phyloP scores from a whole-genome alignment of 2,888 invertebrate species.

The Platycheirus rosarum region DNA sequence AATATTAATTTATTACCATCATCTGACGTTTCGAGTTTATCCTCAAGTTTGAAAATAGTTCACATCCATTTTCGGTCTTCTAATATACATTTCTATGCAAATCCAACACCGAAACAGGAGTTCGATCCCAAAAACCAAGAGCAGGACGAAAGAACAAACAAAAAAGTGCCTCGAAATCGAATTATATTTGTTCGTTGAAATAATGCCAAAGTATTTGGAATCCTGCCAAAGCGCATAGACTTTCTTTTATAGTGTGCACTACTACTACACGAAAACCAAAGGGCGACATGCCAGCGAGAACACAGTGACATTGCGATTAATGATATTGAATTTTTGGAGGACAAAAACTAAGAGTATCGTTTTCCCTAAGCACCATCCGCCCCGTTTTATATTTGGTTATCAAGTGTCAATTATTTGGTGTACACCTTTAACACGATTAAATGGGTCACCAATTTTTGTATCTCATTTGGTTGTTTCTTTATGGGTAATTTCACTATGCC shows the following conservation, averaged over 20 bases:
- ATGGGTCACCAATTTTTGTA: constrained; percentile 38
- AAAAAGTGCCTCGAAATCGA: constrained; percentile 54
- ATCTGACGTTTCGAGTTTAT: constrained; percentile 52
- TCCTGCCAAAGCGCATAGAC: constrained; percentile 51
- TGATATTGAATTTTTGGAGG: constrained; percentile 49
- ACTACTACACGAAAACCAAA: constrained; percentile 26
- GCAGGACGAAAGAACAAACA: background rate
- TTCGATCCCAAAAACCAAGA: background rate
- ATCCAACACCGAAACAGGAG: constrained; percentile 43
- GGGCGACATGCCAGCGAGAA: constrained; percentile 55
- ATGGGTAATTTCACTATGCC: constrained; percentile 54
- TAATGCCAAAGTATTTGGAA: constrained; percentile 68
- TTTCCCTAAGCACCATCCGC: constrained; percentile 27
- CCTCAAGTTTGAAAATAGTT: constrained; percentile 42
- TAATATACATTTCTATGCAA: constrained; percentile 46
- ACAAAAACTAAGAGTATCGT: constrained; percentile 8
- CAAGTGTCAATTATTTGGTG: constrained; percentile 60
- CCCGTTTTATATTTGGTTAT: constrained; percentile 29
- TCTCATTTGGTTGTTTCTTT: constrained; percentile 41
- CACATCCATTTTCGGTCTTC: constrained; percentile 15
- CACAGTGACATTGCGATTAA: constrained; percentile 68
- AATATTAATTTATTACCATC: constrained; percentile 56
- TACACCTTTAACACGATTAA: constrained; percentile 50
- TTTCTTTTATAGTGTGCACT: constrained; percentile 15
- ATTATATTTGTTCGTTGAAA: constrained; percentile 62